Evolutionary conservation across 2,888 invertebrate species (phyloP), one percentile per base, ranked within the genome.

Genomic region (Elysia crispata): DNA sequence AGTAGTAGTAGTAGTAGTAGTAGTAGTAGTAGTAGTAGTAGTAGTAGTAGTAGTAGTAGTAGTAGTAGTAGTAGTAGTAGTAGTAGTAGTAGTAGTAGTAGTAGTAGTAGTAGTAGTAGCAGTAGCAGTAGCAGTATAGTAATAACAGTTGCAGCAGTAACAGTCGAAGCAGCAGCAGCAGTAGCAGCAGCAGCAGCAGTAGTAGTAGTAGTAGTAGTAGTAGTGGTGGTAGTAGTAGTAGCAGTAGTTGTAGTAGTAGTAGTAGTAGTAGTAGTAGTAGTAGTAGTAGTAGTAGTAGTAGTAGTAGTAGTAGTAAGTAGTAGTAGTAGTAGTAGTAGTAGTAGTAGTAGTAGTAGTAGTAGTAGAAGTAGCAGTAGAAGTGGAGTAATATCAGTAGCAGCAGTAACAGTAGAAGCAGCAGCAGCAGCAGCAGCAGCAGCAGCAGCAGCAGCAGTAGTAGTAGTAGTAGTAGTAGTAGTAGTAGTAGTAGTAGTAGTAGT

Each of bases 171-270:
- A n/a, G n/a, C n/a, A n/a, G n/a, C n/a, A n/a, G n/a, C n/a, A n/a
- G n/a, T n/a, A n/a, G n/a, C n/a, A n/a, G n/a, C n/a, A n/a, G n/a
- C n/a, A n/a, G n/a, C n/a, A n/a, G n/a, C n/a, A n/a, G n/a, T n/a
- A 23, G 41, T 66, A 49, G 64, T 66, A 28, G 49, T 67, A 49
- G 50, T 76, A 49, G 67, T 66, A 28, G 67, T 76, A 49, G 67
- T 76, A 49, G 67, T 76, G 66, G 49, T 76, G 33, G 25, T 76
- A 41, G 64, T 76, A 49, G 49, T 76, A 49, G 49, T 76, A 28
- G 49, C 67, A 49, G 64, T 76, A 41, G 31, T 49, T 33, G 49
- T 49, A 49, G 49, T 67, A 41, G 66, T 76, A 25, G 66, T 76
- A 41, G 66, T 62, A 1, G 66, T 62, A 41, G 62, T 13, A 20